Conservation (phyloP, 2,888 invertebrate species). For the Kuschelorhynchus macadamiae region DNA sequence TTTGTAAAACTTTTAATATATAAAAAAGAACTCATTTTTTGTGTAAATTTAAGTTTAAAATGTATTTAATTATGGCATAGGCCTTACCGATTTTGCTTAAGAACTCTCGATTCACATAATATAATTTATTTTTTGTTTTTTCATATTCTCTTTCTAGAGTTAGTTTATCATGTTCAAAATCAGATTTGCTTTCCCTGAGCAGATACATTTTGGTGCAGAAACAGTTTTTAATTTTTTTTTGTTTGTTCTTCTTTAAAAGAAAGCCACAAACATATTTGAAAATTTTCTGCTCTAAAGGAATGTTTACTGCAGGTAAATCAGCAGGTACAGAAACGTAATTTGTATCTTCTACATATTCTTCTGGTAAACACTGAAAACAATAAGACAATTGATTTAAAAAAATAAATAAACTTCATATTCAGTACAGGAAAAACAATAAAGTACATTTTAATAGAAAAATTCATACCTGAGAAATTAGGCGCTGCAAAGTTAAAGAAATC, state of each 20-base stretch:
- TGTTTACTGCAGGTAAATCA: no score
- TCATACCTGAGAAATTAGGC: background rate
- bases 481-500: background rate
- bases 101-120: background rate
- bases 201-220: background rate
- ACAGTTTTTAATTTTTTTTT: background rate
- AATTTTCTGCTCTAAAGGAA: no score
- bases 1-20: background rate
- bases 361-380: no score
- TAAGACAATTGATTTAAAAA: no score
- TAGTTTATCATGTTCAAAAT: no score
- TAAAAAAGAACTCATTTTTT: background rate
- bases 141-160: background rate
- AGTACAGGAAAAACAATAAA: background rate
- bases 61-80: background rate
- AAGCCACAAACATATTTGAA: no score
- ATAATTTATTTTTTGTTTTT: background rate
- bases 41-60: background rate
- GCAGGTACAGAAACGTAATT: no score
- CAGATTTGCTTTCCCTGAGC: background rate
- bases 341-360: no score
- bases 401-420: no score
- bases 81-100: background rate
- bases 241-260: no score
- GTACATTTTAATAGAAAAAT: no score